These are phyloP conservation scores for Ardeotis arabs DNA, from an alignment of 2,113 vertebrate species.

Conservation along the genomic window DNA sequence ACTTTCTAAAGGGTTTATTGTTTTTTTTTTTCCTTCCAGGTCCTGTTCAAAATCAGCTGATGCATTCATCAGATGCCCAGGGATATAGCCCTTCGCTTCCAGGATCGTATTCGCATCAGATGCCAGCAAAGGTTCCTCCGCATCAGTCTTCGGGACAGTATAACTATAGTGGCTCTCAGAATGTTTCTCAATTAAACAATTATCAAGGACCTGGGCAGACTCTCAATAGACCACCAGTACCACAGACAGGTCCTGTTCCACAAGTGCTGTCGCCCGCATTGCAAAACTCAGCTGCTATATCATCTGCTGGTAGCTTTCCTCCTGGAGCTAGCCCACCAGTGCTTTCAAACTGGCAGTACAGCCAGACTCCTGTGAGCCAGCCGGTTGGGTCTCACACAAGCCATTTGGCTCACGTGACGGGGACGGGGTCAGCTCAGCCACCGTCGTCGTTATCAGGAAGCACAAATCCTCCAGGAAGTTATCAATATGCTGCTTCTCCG, in stretches of 20 bases:
- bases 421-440: conserved; percentile 48
- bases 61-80: conserved; percentile 77
- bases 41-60: conserved; percentile 84
- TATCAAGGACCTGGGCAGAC: conserved; percentile 80
- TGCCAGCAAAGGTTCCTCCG: conserved; percentile 78
- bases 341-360: conserved; percentile 84
- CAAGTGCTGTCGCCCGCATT: conserved; percentile 64
- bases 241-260: conserved; percentile 56
- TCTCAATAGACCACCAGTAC: conserved; percentile 71
- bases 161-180: conserved; percentile 79
- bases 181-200: conserved; percentile 70
- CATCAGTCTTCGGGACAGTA: conserved; percentile 78
- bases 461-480: conserved; percentile 66
- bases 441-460: conserved; percentile 23
- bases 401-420: conserved; percentile 66
- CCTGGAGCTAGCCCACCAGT: conserved; percentile 68
- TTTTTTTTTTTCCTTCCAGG: conserved; percentile 72
- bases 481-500: conserved; percentile 71
- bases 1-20: not conserved
- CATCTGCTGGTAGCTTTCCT: conserved; percentile 77
- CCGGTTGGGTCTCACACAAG: conserved; percentile 65
- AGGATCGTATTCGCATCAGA: conserved; percentile 75
- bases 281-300: conserved; percentile 77
- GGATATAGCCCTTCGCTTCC: conserved; percentile 77
- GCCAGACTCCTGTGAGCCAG: conserved; percentile 65